Evolutionary conservation across 2,113 vertebrate species (phyloP).

Genomic region (Phalacrocorax pelagicus): DNA sequence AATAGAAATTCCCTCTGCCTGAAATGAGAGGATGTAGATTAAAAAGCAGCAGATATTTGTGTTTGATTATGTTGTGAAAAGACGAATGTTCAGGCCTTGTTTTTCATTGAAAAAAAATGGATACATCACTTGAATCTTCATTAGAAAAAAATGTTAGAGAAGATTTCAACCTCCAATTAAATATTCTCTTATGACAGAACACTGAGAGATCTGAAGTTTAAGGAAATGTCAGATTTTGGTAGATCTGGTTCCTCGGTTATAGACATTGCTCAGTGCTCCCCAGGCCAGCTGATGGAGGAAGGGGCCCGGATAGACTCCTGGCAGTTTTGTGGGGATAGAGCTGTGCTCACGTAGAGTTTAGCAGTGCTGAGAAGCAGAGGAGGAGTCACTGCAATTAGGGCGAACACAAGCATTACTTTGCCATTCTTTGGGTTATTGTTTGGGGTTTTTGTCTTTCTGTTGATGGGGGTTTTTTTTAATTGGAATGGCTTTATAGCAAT

Average conservation of each 20-base stretch:
- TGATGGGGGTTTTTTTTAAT: background rate
- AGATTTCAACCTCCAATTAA: background rate
- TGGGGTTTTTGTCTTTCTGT: background rate
- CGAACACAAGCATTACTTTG: background rate
- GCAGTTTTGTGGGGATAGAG: background rate
- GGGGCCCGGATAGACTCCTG: background rate
- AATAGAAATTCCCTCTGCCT: background rate
- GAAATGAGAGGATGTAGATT: background rate
- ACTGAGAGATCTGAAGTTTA: background rate
- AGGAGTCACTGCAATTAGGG: background rate
- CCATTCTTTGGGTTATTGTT: background rate
- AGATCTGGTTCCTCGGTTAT: background rate
- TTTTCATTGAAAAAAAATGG: background rate
- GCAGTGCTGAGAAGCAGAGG: background rate
- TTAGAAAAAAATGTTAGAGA: background rate
- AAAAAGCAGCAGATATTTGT: accelerated
- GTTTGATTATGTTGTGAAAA: background rate
- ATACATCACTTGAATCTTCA: background rate
- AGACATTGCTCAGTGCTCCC: background rate
- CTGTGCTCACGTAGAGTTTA: background rate
- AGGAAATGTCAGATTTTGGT: background rate
- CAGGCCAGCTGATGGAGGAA: background rate
- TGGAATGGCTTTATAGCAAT: background rate
- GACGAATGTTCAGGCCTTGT: background rate
- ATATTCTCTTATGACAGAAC: background rate